Evolutionary conservation across 2,113 vertebrate species (phyloP).

Genomic region (Mesembrinibis cayennensis): DNA sequence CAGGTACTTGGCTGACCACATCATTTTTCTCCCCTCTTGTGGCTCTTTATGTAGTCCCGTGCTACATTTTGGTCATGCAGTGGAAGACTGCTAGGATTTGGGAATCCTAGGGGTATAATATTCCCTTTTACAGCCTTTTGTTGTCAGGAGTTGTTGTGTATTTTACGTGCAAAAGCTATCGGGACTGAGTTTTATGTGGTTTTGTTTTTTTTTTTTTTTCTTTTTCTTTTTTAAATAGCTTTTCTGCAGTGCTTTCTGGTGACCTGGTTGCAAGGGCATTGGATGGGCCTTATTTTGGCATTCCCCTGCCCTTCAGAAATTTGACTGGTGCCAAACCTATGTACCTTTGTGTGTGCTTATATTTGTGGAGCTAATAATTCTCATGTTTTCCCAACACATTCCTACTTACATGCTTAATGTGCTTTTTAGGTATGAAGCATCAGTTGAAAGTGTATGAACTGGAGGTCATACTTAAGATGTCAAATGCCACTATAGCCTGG

Average conservation of each 20-base stretch:
- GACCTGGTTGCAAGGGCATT: not conserved
- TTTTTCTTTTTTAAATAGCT: not conserved
- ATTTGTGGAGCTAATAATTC: not conserved
- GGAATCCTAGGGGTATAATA: not conserved
- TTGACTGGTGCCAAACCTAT: not conserved
- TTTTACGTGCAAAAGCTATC: not conserved
- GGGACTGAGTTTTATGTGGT: not conserved
- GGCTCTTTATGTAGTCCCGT: not conserved
- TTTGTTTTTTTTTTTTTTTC: fast-evolving
- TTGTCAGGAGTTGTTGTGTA: not conserved
- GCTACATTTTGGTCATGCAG: not conserved
- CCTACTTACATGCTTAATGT: not conserved
- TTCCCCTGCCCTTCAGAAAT: not conserved
- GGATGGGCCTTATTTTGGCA: not conserved
- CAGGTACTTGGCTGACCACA: not conserved
- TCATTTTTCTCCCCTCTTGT: not conserved
- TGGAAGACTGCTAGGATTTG: not conserved
- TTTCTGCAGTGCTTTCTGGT: not conserved
- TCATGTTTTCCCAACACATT: not conserved
- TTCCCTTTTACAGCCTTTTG: not conserved
- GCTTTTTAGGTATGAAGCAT: not conserved
- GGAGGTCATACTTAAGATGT: not conserved
- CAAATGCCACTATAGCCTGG: not conserved
- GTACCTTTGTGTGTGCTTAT: not conserved
- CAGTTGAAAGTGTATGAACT: not conserved